These are phyloP conservation scores for Lethenteron camtschaticum DNA, from an alignment of 2,113 vertebrate species.

Conservation along the genomic window DNA sequence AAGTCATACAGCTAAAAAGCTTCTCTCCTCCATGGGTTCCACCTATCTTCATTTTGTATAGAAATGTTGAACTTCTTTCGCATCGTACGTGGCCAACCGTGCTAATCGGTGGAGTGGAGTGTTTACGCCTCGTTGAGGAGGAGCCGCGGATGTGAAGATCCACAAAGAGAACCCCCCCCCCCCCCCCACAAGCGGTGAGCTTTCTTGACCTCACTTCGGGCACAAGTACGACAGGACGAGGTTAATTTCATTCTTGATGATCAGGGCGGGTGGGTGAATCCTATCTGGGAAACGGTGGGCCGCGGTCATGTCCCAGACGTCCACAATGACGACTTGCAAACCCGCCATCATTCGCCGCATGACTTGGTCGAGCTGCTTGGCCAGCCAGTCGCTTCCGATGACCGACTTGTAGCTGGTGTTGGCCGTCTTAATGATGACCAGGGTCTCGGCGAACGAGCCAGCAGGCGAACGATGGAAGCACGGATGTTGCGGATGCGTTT, in stretches of 20 bases:
- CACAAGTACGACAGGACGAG: conserved; percentile 14
- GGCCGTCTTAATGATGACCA: conserved; percentile 16
- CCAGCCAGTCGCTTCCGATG: conserved; percentile 16
- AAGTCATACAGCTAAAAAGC: too few relatives aligned
- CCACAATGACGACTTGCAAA: conserved; percentile 14
- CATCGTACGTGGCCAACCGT: too few relatives aligned
- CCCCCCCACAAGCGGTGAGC: conserved; percentile 3
- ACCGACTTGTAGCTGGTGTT: conserved; percentile 13
- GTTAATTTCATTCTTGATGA: conserved; percentile 12
- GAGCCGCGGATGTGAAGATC: too few relatives aligned
- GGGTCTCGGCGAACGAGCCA: conserved; percentile 10
- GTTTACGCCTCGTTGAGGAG: too few relatives aligned
- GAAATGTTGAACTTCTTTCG: too few relatives aligned
- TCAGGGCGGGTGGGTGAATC: conserved; percentile 10
- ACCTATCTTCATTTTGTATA: too few relatives aligned
- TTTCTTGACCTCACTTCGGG: conserved; percentile 11
- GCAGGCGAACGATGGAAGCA: conserved; percentile 10
- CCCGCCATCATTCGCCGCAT: conserved; percentile 13
- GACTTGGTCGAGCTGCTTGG: conserved; percentile 13
- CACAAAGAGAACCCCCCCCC: too few relatives aligned
- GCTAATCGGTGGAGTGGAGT: too few relatives aligned
- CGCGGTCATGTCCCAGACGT: conserved; percentile 17
- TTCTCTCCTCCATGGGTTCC: too few relatives aligned
- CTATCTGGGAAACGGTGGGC: conserved; percentile 11
- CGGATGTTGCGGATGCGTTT: conserved; percentile 10